Evolutionary conservation across 2,113 vertebrate species (phyloP).

Genomic region (Leptobrachium ailaonicum): DNA sequence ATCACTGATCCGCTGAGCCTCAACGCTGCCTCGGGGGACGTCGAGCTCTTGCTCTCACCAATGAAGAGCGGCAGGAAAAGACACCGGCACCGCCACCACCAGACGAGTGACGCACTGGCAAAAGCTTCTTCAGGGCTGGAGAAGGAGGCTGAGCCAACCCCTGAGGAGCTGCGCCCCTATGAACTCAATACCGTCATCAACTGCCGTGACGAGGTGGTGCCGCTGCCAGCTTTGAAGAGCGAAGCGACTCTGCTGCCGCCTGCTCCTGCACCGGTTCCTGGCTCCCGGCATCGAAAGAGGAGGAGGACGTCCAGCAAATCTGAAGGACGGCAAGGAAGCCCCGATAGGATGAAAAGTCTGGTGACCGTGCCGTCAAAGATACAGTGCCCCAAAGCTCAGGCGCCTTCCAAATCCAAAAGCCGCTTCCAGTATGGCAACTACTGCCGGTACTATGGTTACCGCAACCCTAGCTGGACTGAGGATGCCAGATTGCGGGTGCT

Average conservation of each 20-base stretch:
- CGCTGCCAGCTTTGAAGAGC: constrained; percentile 78
- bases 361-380: neutral
- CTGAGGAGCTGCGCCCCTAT: constrained; percentile 87
- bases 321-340: constrained; percentile 54
- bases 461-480: constrained; percentile 64
- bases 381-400: constrained; percentile 44
- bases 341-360: constrained; percentile 55
- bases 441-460: constrained; percentile 83
- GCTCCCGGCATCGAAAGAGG: constrained; percentile 69
- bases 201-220: constrained; percentile 87
- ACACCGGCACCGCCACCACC: constrained; percentile 73
- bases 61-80: constrained; percentile 72
- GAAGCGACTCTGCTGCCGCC: constrained; percentile 54
- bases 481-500: constrained; percentile 75
- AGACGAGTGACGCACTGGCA: constrained; percentile 56
- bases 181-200: constrained; percentile 88
- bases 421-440: constrained; percentile 80
- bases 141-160: constrained; percentile 59
- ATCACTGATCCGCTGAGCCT: constrained; percentile 89
- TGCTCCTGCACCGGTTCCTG: constrained; percentile 49
- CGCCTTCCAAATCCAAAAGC: constrained; percentile 52
- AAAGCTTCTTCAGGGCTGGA: constrained; percentile 50
- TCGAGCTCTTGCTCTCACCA: constrained; percentile 71
- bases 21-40: constrained; percentile 68
- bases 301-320: constrained; percentile 74